phyloP scores from a whole-genome alignment of 2,113 vertebrate genomes.

The Sinocyclocheilus rhinocerous region DNA sequence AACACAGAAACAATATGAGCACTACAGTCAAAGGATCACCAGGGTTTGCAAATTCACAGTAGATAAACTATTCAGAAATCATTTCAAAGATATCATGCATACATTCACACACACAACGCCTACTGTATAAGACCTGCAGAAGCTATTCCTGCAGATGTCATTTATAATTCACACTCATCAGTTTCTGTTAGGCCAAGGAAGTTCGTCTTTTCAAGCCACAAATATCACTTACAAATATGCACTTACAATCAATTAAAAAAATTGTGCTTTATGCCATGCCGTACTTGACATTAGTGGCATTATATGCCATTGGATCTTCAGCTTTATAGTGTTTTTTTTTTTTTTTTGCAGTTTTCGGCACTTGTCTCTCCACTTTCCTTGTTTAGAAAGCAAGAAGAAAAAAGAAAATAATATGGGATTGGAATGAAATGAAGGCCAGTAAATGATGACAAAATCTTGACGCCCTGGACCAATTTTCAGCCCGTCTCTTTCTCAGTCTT shows the following conservation, averaged over 20 bases:
- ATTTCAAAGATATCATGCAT: neutral
- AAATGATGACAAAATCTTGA: neutral
- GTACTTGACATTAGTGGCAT: neutral
- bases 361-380: neutral
- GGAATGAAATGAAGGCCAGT: neutral
- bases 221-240: neutral
- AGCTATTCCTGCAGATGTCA: slow-evolving; percentile 8
- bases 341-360: neutral
- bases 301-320: neutral
- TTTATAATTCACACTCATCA: neutral
- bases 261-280: neutral
- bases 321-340: neutral
- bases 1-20: neutral
- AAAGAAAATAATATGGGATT: neutral
- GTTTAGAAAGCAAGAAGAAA: neutral
- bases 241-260: neutral
- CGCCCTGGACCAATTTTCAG: neutral
- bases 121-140: neutral
- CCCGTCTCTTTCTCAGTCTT: neutral
- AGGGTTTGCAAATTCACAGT: neutral
- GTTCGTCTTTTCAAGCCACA: neutral
- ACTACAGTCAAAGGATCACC: neutral
- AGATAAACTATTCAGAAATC: neutral
- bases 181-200: neutral
- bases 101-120: neutral